Base-by-base conservation (phyloP, 1,140 invertebrate genomes). In the Venturia canescens region DNA sequence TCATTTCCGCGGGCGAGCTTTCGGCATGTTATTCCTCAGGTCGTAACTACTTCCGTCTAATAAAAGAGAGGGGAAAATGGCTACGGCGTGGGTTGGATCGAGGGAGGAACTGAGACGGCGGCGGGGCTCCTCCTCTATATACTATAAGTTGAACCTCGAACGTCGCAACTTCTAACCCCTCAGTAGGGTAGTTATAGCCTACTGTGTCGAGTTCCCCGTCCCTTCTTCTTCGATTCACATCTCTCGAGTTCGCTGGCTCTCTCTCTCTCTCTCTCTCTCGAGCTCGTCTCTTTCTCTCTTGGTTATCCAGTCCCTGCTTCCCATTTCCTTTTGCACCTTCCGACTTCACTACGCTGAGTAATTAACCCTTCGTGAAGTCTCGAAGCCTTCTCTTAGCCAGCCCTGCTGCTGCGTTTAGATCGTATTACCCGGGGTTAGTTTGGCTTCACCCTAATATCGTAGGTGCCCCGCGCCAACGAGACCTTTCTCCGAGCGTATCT, bases 311-410 rank as follows among this genome's bases (percentile, higher is more conserved):
- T n/a, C 23, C 76, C 48, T 83, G 82, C 66, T 70, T 82, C 82
- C 44, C 70, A 69, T 71, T 71, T 71, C 67, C 50, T 66, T 26
- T 57, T 53, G 15, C 66, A 31, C 29, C 66, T 69, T 27, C 15
- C 11, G 31, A 29, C 29, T 69, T 69, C 66, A 23, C 80, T 76
- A 63, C 74, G 29, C 83, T 81, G 83, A 87, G 86, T 87, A 86
- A 87, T 87, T 86, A 87, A 87, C 82, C 80, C 81, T 78, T 76
- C 80, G 74, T 72, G 66, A 85, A 84, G 78, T 79, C 70, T 34
- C 15, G 13, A 57, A n/a, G 18, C 53, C 53, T 63, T 44, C 38
- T 11, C 38, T 44, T 44, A 6, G 38, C 38, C 38, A 3, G 13
- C 53, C 38, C 26, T n/a, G n/a, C 3, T 9, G 50, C 75, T 44